Percentiles rank a stretch among this genome's conserved stretches.
Evolutionary conservation across 1,140 invertebrate genomes (phyloP).

Genomic region (Belonocnema kinseyi): DNA sequence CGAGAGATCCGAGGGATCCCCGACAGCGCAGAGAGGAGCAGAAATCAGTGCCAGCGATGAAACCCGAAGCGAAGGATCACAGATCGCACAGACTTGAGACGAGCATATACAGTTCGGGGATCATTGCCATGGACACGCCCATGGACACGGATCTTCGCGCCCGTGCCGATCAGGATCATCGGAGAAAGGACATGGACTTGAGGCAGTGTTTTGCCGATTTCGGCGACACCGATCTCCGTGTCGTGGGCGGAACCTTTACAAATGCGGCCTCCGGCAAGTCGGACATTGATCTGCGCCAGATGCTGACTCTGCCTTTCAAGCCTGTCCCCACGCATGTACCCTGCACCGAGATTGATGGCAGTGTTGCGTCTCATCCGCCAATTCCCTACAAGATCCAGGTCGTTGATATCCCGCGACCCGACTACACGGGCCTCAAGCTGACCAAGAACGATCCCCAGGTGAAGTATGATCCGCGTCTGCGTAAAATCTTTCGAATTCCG

Average conservation of each 20-base stretch:
- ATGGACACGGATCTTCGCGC: slow-evolving; percentile 71
- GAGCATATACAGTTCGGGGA: slow-evolving; percentile 72
- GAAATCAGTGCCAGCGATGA: slow-evolving; percentile 44
- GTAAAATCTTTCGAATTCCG: slow-evolving; percentile 83
- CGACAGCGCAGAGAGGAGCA: slow-evolving; percentile 56
- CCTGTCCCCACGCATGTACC: slow-evolving; percentile 86
- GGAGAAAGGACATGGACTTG: slow-evolving; percentile 78
- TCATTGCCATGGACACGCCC: slow-evolving; percentile 62
- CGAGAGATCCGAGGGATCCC: slow-evolving; percentile 54
- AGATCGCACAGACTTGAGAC: slow-evolving; percentile 63
- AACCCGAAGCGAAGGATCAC: slow-evolving; percentile 57
- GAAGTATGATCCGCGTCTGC: slow-evolving; percentile 82
- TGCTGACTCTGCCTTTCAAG: slow-evolving; percentile 84
- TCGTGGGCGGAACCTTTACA: slow-evolving; percentile 58
- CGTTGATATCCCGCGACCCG: slow-evolving; percentile 83
- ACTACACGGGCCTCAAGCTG: slow-evolving; percentile 84
- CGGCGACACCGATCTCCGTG: slow-evolving; percentile 71
- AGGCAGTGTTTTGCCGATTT: slow-evolving; percentile 71
- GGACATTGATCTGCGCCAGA: slow-evolving; percentile 84
- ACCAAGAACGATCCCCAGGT: slow-evolving; percentile 83
- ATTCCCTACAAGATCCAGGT: slow-evolving; percentile 81
- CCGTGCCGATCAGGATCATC: slow-evolving; percentile 68
- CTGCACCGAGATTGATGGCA: slow-evolving; percentile 90
- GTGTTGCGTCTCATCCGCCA: slow-evolving; percentile 84
- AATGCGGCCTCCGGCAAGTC: slow-evolving; percentile 67